Evolutionary conservation across 2,888 invertebrate genomes (phyloP), one percentile per base, ranked within the genome.

Genomic region (Napeogenes inachia): DNA sequence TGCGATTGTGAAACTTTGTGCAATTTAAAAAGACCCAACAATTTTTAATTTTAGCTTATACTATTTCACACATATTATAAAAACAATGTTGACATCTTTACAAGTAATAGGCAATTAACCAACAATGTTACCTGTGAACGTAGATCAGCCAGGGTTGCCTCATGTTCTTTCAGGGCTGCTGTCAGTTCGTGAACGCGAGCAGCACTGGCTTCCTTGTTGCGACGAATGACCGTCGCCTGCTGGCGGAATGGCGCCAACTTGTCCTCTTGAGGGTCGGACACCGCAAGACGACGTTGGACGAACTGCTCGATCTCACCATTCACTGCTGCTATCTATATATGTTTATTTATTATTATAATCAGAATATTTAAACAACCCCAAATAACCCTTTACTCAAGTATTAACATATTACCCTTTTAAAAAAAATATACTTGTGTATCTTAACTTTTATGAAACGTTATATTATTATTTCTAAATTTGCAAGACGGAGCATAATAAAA

Each of bases 241-340:
- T 97, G 97, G 45, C 97, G 92, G 78, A 96, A 97, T 54, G 97
- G 94, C 1, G 94, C 94, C 67, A 96, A 86, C 78, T 96, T 95
- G 79, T 97, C 96, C 64, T 92, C 92, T 61, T 91, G 89, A 73
- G 93, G 93, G 63, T 94, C 93, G 0, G 92, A 90, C 45, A 91
- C 91, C 10, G 92, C 92, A 78, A 96, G 91, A 69, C 94, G 92
- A 59, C 93, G 93, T 79, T 96, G 95, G 0, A 95, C 93, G 64
- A 96, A 80, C 66, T 93, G 92, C 73, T 94, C 95, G 64, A 96
- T 92, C 78, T 95, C 94, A 47, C 87, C 79, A 35, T 92, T 91
- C 13, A 89, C 83, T 45, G 76, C 76, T 45, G 92, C 92, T 68
- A 92, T 87, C 91, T 91, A 65, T 30, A 30, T 21, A 50, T 30